phyloP scores from a whole-genome alignment of 64 coral and sea anemone genomes.

The Dendronephthya gigantea region DNA sequence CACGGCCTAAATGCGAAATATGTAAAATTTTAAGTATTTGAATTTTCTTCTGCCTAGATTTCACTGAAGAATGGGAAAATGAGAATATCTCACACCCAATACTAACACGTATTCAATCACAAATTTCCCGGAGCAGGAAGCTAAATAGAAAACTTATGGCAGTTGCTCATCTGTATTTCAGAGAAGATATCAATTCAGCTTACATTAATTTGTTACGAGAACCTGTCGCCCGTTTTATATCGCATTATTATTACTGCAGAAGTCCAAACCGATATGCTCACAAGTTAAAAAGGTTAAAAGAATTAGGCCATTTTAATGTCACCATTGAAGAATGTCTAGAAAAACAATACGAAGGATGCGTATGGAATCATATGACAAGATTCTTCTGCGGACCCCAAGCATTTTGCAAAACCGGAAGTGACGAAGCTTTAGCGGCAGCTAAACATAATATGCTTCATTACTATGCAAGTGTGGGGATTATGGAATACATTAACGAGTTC shows the following conservation, averaged over 20 bases:
- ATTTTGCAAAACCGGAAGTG: constrained; percentile 33
- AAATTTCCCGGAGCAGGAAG: neutral
- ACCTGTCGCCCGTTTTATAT: constrained; percentile 41
- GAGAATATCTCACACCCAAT: neutral
- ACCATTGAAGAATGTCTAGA: constrained; percentile 53
- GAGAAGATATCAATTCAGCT: constrained; percentile 32
- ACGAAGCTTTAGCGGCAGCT: constrained; percentile 27
- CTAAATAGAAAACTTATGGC: constrained; percentile 5
- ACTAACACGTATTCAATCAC: neutral
- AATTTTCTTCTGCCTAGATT: neutral
- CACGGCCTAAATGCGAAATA: no score
- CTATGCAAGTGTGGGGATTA: constrained; percentile 43
- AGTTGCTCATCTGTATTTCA: constrained; percentile 54
- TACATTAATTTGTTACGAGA: constrained; percentile 52
- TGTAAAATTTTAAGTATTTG: no score
- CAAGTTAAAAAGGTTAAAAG: constrained; percentile 22
- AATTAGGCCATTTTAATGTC: constrained; percentile 38
- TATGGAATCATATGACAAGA: constrained; percentile 46
- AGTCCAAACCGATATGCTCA: constrained; percentile 18
- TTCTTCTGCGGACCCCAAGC: constrained; percentile 50
- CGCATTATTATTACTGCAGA: constrained; percentile 46
- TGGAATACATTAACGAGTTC: constrained; percentile 31
- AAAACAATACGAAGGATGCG: constrained; percentile 41
- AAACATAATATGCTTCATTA: constrained; percentile 26
- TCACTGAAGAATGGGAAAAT: neutral